phyloP scores from a whole-genome alignment of 2,888 invertebrate species.

The Drosophila atroscutellata region DNA sequence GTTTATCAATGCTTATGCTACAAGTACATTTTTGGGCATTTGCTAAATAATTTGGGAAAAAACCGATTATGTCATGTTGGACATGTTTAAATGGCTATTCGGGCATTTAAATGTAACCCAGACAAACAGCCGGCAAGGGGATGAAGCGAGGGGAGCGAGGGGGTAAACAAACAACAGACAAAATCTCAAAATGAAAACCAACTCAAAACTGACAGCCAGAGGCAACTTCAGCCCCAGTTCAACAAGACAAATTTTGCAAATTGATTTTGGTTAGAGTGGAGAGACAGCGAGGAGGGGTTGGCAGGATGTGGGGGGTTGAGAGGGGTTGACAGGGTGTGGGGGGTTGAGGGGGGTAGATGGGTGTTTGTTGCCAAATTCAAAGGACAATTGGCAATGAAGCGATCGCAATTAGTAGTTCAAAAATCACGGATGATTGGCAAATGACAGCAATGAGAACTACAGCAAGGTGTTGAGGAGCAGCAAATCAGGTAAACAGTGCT shows the following conservation, averaged over 20 bases:
- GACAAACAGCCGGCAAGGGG: constrained; percentile 19
- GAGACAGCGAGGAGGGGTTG: not conserved
- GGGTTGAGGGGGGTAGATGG: not conserved
- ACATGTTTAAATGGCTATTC: constrained; percentile 73
- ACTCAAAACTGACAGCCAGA: constrained; percentile 64
- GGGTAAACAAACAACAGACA: constrained; percentile 15
- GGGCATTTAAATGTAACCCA: constrained; percentile 55
- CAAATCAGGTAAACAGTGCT: not conserved
- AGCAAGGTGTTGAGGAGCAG: not conserved
- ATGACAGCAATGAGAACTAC: not conserved
- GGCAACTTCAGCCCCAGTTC: constrained; percentile 3
- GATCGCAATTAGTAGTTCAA: constrained; percentile 36
- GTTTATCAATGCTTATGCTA: constrained; percentile 55
- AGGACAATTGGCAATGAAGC: not conserved
- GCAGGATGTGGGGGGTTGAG: not conserved
- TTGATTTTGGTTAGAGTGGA: constrained; percentile 58
- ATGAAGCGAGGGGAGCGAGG: no score
- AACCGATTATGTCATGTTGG: constrained; percentile 78
- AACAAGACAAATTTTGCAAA: constrained; percentile 67
- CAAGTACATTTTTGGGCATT: constrained; percentile 38
- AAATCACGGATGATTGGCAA: not conserved
- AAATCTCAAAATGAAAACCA: constrained; percentile 62
- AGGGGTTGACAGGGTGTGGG: no score
- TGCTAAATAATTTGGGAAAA: constrained; percentile 63
- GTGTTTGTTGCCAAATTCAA: not conserved